Conservation (phyloP, 1,140 invertebrate species). For the Trinorchestia longiramus region DNA sequence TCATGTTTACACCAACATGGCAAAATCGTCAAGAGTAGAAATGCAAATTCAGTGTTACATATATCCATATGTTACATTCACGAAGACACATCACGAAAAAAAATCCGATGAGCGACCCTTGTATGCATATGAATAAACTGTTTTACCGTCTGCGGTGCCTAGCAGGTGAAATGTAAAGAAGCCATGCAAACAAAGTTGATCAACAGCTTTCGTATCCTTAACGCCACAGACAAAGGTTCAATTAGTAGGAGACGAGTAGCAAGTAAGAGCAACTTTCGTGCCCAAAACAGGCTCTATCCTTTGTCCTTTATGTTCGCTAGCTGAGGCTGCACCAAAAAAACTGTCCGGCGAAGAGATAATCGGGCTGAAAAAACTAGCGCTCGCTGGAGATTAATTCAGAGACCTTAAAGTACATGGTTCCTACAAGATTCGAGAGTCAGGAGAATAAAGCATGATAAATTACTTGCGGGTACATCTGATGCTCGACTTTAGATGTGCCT, state of each 20-base stretch:
- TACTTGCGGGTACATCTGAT: neutral
- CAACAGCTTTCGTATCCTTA: neutral
- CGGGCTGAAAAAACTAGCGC: neutral
- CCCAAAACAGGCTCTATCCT: neutral
- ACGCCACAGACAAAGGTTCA: neutral
- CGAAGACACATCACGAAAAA: too few species aligned
- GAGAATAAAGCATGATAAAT: neutral
- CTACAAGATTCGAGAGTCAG: neutral
- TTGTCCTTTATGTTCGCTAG: neutral
- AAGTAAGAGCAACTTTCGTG: neutral
- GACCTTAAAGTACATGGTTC: neutral
- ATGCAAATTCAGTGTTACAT: too few species aligned
- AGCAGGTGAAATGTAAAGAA: neutral
- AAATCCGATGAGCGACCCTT: too few species aligned
- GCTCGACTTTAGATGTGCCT: neutral
- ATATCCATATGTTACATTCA: too few species aligned
- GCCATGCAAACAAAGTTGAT: neutral
- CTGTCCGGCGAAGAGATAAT: neutral
- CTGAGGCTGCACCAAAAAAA: neutral
- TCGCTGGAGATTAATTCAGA: neutral
- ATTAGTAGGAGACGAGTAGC: neutral
- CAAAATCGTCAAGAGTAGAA: too few species aligned
- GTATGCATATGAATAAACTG: neutral
- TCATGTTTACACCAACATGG: too few species aligned
- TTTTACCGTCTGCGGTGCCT: neutral